Evolutionary conservation across 2,797 vertebrate species (phyloP).

Genomic region (Diglossa cyanea): DNA sequence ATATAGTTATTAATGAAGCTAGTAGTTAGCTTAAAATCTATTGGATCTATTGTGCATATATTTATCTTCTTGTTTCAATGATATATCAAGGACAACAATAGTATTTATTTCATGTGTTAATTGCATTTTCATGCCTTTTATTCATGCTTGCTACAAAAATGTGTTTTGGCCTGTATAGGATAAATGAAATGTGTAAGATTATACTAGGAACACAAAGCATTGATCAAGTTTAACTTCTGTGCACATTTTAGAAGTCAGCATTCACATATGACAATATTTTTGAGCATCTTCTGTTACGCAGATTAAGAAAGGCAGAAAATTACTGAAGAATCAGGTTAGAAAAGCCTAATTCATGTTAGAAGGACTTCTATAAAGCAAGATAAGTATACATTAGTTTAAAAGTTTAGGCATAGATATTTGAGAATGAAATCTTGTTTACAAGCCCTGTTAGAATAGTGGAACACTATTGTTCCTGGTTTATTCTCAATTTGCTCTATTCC

Average conservation of each 20-base stretch:
- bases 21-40: neutral
- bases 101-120: neutral
- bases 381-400: neutral
- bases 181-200: neutral
- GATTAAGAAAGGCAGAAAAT: neutral
- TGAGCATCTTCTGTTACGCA: neutral
- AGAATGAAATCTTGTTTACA: neutral
- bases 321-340: neutral
- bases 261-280: neutral
- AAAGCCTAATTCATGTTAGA: neutral
- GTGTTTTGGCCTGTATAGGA: neutral
- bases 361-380: neutral
- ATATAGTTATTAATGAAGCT: neutral
- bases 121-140: neutral
- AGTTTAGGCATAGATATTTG: neutral
- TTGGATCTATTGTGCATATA: neutral
- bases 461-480: neutral
- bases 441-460: neutral
- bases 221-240: neutral
- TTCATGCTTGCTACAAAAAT: neutral
- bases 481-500: neutral
- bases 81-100: neutral
- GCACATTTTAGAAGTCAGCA: neutral
- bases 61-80: neutral
- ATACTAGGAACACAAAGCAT: neutral